Evolutionary conservation across 1,140 invertebrate genomes (phyloP), one percentile per base, ranked within the genome.

Genomic region (Zaprionus davidi): DNA sequence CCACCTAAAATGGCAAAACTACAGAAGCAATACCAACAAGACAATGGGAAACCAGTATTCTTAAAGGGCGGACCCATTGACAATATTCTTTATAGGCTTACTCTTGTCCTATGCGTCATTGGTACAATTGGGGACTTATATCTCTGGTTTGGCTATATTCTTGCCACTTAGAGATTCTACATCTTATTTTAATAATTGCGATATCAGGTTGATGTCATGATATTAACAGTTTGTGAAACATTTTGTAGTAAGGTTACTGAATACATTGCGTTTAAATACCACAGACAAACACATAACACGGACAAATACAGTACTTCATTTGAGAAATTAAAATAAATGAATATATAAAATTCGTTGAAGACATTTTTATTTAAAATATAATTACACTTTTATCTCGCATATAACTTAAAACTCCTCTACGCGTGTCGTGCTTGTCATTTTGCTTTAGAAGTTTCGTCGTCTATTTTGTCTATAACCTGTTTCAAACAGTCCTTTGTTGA

Each of bases 61-160:
- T 82, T 96, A 26, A 96, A 96, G 90, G 92, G 93, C 22, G 95
- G 95, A 4, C 41, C 90, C 2, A 76, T 81, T n/a, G 95, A 96
- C 80, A 94, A 93, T 71, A 72, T 95, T 6, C 65, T 95, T 0
- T 95, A 94, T 72, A 87, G 81, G 3, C 28, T 93, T 2, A 95
- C 94, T 9, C 28, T 94, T 20, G 71, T 83, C 11, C 24, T 93
- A 0, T 92, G 93, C 72, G 64, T 79, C 7, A 7, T 93, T 55
- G 94, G 94, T 2, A 2, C 94, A 7, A 1, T 73, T 13, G 85
- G 85, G 2, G 72, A 81, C 55, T 2, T 81, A 1, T 44, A 36
- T 17, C 22, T 88, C 0, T 88, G 55, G 55, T 26, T 67, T 26
- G 78, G 85, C 34, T 88, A 77, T 15, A 85, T 88, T 20, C 7